A percentile compares a stretch with the other conserved stretches of the same genome.
Evolutionary conservation across 2,888 invertebrate species (phyloP).

Genomic region (Heliconius cydno): DNA sequence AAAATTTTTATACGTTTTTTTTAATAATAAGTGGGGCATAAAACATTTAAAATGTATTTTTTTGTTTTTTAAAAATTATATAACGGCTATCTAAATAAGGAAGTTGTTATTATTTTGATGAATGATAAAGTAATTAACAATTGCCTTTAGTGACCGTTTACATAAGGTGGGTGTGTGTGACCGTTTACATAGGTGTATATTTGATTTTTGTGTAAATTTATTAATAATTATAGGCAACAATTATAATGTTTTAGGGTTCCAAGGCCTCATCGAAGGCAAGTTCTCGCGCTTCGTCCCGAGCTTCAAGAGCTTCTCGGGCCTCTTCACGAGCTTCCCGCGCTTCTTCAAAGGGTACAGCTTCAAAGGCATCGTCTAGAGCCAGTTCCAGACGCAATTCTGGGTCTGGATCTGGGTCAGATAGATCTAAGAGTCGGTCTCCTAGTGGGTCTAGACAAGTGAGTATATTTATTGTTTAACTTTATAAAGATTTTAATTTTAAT

Average conservation of each 20-base stretch:
- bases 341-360: constrained; percentile 66
- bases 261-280: constrained; percentile 67
- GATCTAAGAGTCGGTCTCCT: constrained; percentile 69
- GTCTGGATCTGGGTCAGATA: constrained; percentile 67
- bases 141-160: too few relatives aligned
- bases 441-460: constrained; percentile 72
- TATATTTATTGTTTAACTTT: neutral
- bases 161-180: too few relatives aligned
- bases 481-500: neutral
- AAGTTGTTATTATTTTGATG: too few relatives aligned
- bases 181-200: too few relatives aligned
- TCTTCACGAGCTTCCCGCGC: constrained; percentile 50
- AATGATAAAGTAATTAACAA: too few relatives aligned
- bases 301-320: constrained; percentile 53
- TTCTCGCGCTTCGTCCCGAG: constrained; percentile 57
- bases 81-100: too few relatives aligned
- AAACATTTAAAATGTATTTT: too few relatives aligned
- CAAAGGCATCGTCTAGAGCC: constrained; percentile 66
- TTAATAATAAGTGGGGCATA: too few relatives aligned
- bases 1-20: too few relatives aligned
- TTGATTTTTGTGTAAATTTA: neutral
- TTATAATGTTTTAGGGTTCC: constrained; percentile 59
- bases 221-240: neutral
- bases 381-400: constrained; percentile 65
- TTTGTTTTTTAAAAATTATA: too few relatives aligned